Conservation (phyloP, 2,888 invertebrate genomes). For the Eilema depressum region DNA sequence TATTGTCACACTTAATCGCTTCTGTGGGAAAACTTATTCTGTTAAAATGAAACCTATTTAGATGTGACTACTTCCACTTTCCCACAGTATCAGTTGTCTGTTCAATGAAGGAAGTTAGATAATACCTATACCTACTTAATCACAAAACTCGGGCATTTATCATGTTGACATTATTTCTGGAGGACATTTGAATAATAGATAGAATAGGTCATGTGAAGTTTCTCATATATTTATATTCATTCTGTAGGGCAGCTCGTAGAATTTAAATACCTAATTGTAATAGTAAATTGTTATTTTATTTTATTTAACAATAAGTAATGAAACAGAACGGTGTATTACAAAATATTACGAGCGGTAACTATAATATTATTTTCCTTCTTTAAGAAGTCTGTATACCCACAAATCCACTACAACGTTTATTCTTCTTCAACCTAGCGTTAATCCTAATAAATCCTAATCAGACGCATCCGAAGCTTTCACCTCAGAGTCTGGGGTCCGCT, state of each 20-base stretch:
- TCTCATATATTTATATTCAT: neutral
- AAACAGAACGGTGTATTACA: neutral
- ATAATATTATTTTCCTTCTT: neutral
- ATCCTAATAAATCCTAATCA: no score
- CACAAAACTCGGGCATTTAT: neutral
- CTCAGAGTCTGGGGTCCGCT: no score
- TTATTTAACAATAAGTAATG: neutral
- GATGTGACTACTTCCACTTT: neutral
- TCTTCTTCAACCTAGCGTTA: no score
- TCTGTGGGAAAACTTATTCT: neutral
- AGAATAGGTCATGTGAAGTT: neutral
- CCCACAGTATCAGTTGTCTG: neutral
- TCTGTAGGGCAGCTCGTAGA: neutral
- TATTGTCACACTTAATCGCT: neutral
- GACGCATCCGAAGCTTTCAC: no score
- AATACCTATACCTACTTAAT: neutral
- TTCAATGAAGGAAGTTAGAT: constrained; percentile 3
- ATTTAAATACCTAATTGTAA: neutral
- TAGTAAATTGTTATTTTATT: neutral
- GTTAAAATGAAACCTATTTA: neutral
- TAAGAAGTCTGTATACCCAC: neutral
- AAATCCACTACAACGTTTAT: neutral
- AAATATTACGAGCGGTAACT: neutral
- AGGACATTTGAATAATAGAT: neutral
- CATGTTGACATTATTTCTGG: neutral